Base-by-base conservation (phyloP, 2,888 invertebrate genomes). In the Synanthedon myopaeformis region DNA sequence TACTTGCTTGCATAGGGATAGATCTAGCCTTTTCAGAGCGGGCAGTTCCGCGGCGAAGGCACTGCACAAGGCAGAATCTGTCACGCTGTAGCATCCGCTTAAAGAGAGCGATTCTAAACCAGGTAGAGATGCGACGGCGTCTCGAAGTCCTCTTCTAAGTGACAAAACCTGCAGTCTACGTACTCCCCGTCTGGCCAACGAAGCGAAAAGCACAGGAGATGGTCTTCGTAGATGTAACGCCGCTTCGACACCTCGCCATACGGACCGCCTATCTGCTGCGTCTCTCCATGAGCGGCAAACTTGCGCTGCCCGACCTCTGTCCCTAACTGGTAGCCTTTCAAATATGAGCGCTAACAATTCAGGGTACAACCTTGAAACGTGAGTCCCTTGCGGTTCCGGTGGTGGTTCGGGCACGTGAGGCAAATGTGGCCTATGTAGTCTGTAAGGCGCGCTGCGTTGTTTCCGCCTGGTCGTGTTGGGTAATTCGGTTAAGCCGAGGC, bases 211-310 rank as follows among this genome's bases (percentile, higher is more conserved):
- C 63, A 93, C 93, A 12, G 94, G 93, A 58, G 94, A 93, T 58
- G 96, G 92, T 63, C 93, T 90, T 58, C 95, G 90, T 52, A 98
- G 89, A 76, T 98, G 97, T 59, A 98, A 82, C 64, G 95, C 94
- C 1, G 97, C 97, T 74, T 96, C 96, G 41, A 96, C 96, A 53
- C 96, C 96, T 63, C 95, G 92, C 98, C 98, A 98, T 17, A 98
- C 96, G 48, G 94, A 94, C 65, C 96, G 93, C 66, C 95, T 93
- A 80, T 97, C 97, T 41, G 96, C 94, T 51, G 97, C 97, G 72
- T 97, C 97, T 57, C 96, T 89, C 97, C 97, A 98, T 56, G 94
- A 88, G 55, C 91, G 90, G 78, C 95, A 96, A 59, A 97, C 96
- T 82, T 96, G 96, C 3, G 97, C 96, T 17, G 94, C 97, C 49